phyloP scores from a whole-genome alignment of 1,140 invertebrate genomes.

The Drosophila persimilis region DNA sequence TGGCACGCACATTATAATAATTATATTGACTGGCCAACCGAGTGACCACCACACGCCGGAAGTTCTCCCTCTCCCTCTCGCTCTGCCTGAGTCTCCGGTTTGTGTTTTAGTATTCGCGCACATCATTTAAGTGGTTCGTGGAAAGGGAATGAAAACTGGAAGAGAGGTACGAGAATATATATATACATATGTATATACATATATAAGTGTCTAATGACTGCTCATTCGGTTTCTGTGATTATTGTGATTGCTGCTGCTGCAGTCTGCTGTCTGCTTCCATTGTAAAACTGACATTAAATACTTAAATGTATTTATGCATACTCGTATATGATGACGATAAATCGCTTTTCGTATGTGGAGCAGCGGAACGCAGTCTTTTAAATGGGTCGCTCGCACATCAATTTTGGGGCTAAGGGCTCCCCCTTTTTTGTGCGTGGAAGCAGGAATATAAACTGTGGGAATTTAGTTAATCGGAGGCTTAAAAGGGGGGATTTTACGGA shows the following conservation, averaged over 20 bases:
- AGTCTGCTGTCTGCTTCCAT: slow-evolving; percentile 34
- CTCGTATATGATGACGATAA: slow-evolving; percentile 2
- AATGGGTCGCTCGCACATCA: slow-evolving; percentile 44
- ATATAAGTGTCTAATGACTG: slow-evolving; percentile 61
- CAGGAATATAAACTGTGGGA: slow-evolving; percentile 12
- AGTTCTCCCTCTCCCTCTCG: slow-evolving; percentile 50
- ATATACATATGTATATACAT: neutral
- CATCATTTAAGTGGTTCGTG: slow-evolving; percentile 62
- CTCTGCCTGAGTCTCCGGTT: slow-evolving; percentile 1
- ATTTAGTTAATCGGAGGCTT: slow-evolving; percentile 1
- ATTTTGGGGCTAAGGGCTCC: slow-evolving; percentile 11
- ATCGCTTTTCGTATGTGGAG: slow-evolving; percentile 48
- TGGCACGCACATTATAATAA: slow-evolving; percentile 68
- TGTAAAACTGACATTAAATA: slow-evolving; percentile 52
- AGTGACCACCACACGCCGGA: slow-evolving; percentile 59
- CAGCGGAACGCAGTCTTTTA: slow-evolving; percentile 26
- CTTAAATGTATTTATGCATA: slow-evolving; percentile 57
- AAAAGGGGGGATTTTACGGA: too few species aligned
- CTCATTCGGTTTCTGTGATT: slow-evolving; percentile 66
- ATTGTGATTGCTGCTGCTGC: slow-evolving; percentile 38
- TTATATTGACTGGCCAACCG: slow-evolving; percentile 54
- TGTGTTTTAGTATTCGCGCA: slow-evolving; percentile 65
- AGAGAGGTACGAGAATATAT: slow-evolving; percentile 5
- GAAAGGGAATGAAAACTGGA: slow-evolving; percentile 43
- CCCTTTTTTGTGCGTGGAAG: slow-evolving; percentile 21